Conservation (phyloP, 2,797 vertebrate species). For the Chlorospingus semifuscus region DNA sequence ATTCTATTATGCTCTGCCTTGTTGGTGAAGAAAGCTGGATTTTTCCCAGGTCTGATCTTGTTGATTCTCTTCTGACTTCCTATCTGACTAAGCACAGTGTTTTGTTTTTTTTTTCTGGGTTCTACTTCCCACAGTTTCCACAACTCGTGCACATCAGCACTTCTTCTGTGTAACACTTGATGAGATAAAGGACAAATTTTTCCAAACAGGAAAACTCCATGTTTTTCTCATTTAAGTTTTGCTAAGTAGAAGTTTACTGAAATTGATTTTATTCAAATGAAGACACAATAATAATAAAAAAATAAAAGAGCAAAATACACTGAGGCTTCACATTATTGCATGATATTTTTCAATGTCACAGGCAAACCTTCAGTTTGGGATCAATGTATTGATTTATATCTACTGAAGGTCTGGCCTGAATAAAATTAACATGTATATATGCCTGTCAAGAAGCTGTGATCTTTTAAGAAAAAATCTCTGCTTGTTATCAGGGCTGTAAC, state of each 20-base stretch:
- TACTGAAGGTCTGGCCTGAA: neutral
- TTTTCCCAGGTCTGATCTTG: neutral
- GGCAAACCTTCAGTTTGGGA: neutral
- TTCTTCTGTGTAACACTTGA: neutral
- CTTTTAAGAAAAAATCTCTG: neutral
- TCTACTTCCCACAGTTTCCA: neutral
- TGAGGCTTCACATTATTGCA: neutral
- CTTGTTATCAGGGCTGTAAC: neutral
- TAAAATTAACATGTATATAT: neutral
- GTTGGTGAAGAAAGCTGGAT: neutral
- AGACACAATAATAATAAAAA: neutral
- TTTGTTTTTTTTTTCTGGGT: neutral
- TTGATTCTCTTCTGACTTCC: neutral
- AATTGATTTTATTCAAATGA: constrained; percentile 25
- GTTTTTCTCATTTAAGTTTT: neutral
- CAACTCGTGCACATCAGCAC: neutral
- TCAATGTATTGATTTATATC: neutral
- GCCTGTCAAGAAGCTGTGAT: neutral
- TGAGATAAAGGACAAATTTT: neutral
- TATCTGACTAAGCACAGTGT: neutral
- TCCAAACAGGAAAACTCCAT: neutral
- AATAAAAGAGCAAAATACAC: neutral
- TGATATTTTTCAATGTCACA: constrained; percentile 34
- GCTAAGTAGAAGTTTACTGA: neutral
- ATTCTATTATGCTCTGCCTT: neutral